Evolutionary conservation across 2,113 vertebrate genomes (phyloP), one percentile per base, ranked within the genome.

Genomic region (Hippopotamus amphibius): DNA sequence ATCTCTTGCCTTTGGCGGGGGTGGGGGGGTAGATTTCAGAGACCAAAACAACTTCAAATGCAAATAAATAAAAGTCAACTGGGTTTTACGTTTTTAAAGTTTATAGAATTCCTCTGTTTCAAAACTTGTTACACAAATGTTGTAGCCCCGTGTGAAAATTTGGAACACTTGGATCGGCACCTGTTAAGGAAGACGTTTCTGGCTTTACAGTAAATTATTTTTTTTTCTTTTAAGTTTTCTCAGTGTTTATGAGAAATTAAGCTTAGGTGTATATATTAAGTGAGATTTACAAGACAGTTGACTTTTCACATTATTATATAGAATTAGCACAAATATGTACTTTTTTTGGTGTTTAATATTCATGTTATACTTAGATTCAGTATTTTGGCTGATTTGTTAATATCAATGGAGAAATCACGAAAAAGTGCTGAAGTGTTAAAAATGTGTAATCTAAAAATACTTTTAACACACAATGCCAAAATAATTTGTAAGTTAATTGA

Each of bases 301-400:
- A 63, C 28, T 84, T 61, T 68, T 72, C 21, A 55, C 28, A 37
- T 69, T 83, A 21, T 84, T 69, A 15, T 41, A 13, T 66, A 72
- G 48, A 86, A 59, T 86, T 81, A 53, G 37, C 77, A 86, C 19
- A 76, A 84, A 24, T 77, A 41, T n/a, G 13, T 76, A 50, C 24
- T 6, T 69, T 79, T 76, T 76, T 72, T 69, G 41, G 33, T 14
- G 0, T 79, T 74, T 86, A 46, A 33, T 82, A 80, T 72, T 96
- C 7, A 7, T 85, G 30, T 4, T 82, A 57, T 92, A 7, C 93
- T 86, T 59, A 66, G 6, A 19, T 26, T 84, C 22, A 76, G 33
- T 71, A 50, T 92, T 96, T 96, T 82, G 48, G 3, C 6, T 93
- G 74, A 59, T 86, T 93, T 90, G 24, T 93, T 95, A 92, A 33